Conservation (phyloP, 2,113 vertebrate genomes). For the Pithys albifrons region DNA sequence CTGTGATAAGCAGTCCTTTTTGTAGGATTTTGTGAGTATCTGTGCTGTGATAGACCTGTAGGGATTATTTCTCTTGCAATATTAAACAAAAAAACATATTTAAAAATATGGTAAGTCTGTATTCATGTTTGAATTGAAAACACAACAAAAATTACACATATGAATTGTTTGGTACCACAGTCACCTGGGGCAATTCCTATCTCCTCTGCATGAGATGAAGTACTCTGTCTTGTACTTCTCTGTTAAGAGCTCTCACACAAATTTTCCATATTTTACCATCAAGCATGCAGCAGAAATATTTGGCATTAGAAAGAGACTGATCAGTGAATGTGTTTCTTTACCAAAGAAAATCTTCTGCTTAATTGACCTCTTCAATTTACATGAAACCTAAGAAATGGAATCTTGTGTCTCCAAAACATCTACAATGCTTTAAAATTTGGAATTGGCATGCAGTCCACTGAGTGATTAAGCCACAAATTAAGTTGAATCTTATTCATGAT, state of each 20-base stretch:
- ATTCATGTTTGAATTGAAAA: not conserved
- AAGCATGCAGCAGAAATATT: not conserved
- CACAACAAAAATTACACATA: not conserved
- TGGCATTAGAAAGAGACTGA: not conserved
- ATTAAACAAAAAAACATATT: not conserved
- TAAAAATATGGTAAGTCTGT: not conserved
- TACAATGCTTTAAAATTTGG: conserved; percentile 3
- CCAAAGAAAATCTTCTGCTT: not conserved
- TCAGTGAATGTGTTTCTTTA: not conserved
- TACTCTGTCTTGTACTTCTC: not conserved
- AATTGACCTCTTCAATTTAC: not conserved
- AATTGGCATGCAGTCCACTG: not conserved
- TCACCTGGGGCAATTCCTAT: not conserved
- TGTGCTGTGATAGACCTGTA: not conserved
- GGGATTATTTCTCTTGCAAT: not conserved
- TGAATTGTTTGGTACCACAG: not conserved
- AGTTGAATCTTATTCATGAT: not conserved
- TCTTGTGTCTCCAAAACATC: not conserved
- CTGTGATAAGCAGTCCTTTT: not conserved
- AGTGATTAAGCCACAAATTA: not conserved
- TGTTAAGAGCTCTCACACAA: not conserved
- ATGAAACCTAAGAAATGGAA: not conserved
- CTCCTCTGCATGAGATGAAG: not conserved
- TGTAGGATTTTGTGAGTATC: not conserved
- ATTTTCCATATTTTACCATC: not conserved